A percentile compares a stretch with the other conserved stretches of the same genome.
Evolutionary conservation across 2,797 vertebrate genomes (phyloP).

Genomic region (Morus bassanus): DNA sequence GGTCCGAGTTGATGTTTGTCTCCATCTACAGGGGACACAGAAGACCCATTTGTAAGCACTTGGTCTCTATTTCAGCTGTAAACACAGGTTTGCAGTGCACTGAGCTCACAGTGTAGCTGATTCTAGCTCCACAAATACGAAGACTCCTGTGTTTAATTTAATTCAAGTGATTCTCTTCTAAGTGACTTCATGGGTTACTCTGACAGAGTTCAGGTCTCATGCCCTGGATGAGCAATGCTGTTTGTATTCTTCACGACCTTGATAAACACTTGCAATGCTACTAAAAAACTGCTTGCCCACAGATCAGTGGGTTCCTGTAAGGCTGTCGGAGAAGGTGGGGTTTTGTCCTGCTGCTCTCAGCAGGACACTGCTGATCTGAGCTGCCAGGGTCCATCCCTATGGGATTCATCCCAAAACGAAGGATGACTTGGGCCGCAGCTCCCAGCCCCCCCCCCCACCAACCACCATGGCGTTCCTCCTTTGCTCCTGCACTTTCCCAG

Average conservation of each 20-base stretch:
- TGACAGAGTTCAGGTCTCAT: background rate
- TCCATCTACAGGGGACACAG: background rate
- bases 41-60: background rate
- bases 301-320: background rate
- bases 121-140: background rate
- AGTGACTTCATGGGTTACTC: background rate
- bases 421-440: background rate
- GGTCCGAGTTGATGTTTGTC: background rate
- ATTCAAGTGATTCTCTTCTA: background rate
- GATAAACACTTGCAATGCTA: background rate
- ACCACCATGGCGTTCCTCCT: background rate
- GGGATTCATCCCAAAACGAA: background rate
- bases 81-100: background rate
- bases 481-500: background rate
- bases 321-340: background rate
- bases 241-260: background rate
- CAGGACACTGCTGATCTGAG: background rate
- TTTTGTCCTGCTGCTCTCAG: background rate
- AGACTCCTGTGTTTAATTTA: background rate
- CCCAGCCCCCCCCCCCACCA: no score
- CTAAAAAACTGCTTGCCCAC: background rate
- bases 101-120: background rate
- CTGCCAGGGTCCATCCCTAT: no score
- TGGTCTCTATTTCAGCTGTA: background rate
- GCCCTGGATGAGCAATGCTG: background rate